Percentiles rank a stretch among this genome's conserved stretches.
phyloP scores from a whole-genome alignment of 1,140 invertebrate genomes.

The Nylanderia fulva region DNA sequence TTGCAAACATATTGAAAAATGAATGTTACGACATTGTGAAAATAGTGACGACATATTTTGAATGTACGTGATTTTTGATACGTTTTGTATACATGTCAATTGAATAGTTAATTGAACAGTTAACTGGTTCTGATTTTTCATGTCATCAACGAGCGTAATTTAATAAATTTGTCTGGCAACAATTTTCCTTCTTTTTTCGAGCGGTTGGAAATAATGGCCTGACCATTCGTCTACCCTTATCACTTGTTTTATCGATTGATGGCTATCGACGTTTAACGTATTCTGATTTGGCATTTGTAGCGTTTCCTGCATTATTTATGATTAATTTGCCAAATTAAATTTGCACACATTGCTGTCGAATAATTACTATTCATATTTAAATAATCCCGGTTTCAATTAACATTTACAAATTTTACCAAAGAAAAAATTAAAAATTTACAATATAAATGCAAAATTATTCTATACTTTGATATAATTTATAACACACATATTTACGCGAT shows the following conservation, averaged over 20 bases:
- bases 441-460: constrained; percentile 49
- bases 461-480: constrained; percentile 18
- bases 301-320: constrained; percentile 31
- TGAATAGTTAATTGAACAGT: constrained; percentile 37
- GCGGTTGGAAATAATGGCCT: constrained; percentile 33
- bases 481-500: neutral
- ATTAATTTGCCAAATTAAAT: constrained; percentile 57
- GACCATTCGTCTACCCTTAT: constrained; percentile 43
- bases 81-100: constrained; percentile 1
- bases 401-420: constrained; percentile 39
- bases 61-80: constrained; percentile 28
- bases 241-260: constrained; percentile 41
- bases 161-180: neutral
- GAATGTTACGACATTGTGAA: constrained; percentile 7
- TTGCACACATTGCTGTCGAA: constrained; percentile 14
- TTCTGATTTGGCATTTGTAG: constrained; percentile 39
- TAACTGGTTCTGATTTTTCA: constrained; percentile 22
- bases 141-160: constrained; percentile 22
- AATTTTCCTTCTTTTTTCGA: constrained; percentile 23
- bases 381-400: constrained; percentile 52
- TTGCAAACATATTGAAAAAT: constrained; percentile 32
- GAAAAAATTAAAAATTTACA: constrained; percentile 42
- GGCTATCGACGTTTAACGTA: constrained; percentile 4
- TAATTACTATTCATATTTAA: constrained; percentile 54
- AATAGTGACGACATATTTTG: constrained; percentile 13